Base-by-base conservation (phyloP, 2,888 invertebrate genomes). In the Theodoxus fluviatilis region DNA sequence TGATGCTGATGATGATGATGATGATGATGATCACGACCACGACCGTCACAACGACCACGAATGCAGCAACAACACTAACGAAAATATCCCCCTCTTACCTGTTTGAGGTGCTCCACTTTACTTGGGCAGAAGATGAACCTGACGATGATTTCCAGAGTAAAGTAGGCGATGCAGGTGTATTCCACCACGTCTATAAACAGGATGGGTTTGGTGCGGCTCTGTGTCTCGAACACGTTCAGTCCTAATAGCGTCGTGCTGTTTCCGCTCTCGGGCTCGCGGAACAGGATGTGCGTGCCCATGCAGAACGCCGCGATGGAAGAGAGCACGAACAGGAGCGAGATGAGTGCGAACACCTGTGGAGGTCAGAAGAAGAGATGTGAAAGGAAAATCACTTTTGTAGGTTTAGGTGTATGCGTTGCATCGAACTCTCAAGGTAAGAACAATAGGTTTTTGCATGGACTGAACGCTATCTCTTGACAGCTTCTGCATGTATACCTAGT, bases 101-200 rank as follows among this genome's bases (percentile, higher is more conserved):
- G n/a, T n/a, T n/a, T n/a, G n/a, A n/a, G 73, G 72, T 80, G 84
- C 2, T 68, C 69, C 31, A 63, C 63, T 64, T 79, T 76, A 55
- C 75, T 76, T 3, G 85, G 83, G 73, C 81, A 82, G 68, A 82
- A 79, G 28, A 81, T 66, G 15, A 85, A 35, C 22, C 84, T 71
- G 4, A 77, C 89, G 9, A 82, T 67, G 43, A 85, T 73, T 68
- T 86, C 86, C 4, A 84, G 35, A 3, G 84, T 84, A 74, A 86
- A 84, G 69, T 78, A 85, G 3, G 73, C 73, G 89, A 98, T 98
- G 90, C 98, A 98, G 79, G 97, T 92, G 66, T 79, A 80, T 69
- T 85, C 85, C 31, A 83, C 67, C 31, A 80, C 71, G 15, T 76
- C 72, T 22, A 85, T 73, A 43, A 80, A 76, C 12, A 74, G 63